Evolutionary conservation across 2,888 invertebrate species (phyloP), one percentile per base, ranked within the genome.

Genomic region (Catonia carolina): DNA sequence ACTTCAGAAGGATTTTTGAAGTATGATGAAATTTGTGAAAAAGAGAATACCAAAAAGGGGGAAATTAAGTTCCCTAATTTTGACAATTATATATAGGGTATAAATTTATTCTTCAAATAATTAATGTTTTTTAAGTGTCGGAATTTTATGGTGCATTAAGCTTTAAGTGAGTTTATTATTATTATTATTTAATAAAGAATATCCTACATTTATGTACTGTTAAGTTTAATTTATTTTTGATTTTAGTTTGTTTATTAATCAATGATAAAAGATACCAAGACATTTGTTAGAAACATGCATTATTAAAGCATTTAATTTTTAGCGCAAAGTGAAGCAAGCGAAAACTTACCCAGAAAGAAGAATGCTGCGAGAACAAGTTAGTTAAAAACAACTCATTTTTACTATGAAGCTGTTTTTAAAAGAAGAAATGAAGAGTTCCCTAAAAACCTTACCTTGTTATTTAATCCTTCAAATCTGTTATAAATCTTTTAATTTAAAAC

Each of bases 1-100:
- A 66, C 57, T 64, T 62, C 61, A 54, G 55, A 60, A 56, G 47
- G 31, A 23, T 27, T 51, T 36, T 31, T 55, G 53, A 35, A 50
- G 41, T 27, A 23, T 22, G 18, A 18, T 49, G 8, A 27, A 8
- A 27, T 4, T 27, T 27, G 27, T 27, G 27, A 27, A 27, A 27
- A 23, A 31, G 50, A 45, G 53, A 33, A 35, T 31, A 49, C 49
- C 57, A 37, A 53, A 49, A 37, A 48, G 35, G 35, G 53, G 41
- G 49, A 22, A 47, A 45, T 42, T 15, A 1, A 23, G 45, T 42
- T 33, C 35, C 20, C 8, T 27, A 27, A 27, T 27, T 27, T 27
- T 27, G 27, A n/a, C n/a, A n/a, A n/a, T n/a, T n/a, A n/a, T n/a
- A n/a, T n/a, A n/a, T n/a, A n/a, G n/a, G n/a, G n/a, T n/a, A n/a